Evolutionary conservation across 2,113 vertebrate species (phyloP).

Genomic region (Dendropsophus ebraccatus): DNA sequence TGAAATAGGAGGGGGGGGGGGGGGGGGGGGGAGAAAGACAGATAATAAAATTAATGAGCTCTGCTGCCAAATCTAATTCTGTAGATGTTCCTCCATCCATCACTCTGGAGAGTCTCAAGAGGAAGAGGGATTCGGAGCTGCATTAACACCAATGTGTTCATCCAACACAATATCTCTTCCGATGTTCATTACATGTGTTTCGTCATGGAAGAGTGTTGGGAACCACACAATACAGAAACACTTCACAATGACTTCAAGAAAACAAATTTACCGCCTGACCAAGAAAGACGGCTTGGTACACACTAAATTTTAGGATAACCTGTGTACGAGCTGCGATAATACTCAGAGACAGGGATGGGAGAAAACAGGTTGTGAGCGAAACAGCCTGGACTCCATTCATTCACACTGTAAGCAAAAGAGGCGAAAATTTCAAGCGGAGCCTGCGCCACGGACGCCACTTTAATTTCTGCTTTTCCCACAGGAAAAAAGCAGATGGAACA

Average conservation of each 20-base stretch:
- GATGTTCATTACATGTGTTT: conserved; percentile 28
- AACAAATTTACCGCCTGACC: neutral
- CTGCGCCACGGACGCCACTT: no score
- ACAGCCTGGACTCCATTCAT: no score
- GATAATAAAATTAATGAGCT: conserved; percentile 57
- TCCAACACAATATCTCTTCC: neutral
- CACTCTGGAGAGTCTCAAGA: conserved; percentile 34
- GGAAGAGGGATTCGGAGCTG: neutral
- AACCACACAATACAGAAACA: neutral
- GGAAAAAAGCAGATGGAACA: no score
- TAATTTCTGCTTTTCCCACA: no score
- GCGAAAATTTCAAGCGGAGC: no score
- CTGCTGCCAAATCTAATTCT: conserved; percentile 48
- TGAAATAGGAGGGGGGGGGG: neutral
- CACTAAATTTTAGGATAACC: neutral
- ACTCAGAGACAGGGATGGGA: no score
- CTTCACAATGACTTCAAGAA: neutral
- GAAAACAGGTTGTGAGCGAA: no score
- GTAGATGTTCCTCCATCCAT: conserved; percentile 30
- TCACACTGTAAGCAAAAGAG: no score
- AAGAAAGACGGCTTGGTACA: neutral
- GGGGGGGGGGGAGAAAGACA: neutral
- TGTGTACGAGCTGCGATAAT: no score
- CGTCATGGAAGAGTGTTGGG: neutral
- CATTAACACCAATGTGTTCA: conserved; percentile 10